These are phyloP conservation scores for Numenius arquata DNA, from an alignment of 2,113 vertebrate species.

Conservation along the genomic window DNA sequence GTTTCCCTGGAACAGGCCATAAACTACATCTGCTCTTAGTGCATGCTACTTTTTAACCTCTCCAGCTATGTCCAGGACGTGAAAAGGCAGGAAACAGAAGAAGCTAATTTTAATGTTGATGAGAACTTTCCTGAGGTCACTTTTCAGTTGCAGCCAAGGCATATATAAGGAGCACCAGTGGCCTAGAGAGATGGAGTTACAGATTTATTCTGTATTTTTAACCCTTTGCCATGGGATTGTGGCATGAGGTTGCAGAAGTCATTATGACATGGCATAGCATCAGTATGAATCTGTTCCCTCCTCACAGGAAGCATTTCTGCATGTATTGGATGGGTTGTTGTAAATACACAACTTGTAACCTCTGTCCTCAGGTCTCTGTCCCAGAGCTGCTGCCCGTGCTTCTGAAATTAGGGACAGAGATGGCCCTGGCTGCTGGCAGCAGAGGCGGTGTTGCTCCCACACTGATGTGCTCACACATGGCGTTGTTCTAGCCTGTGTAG, in stretches of 20 bases:
- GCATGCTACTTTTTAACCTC: background rate
- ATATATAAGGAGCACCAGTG: background rate
- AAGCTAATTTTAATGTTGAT: background rate
- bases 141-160: background rate
- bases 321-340: background rate
- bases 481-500: slow-evolving; percentile 72
- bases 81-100: background rate
- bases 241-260: background rate
- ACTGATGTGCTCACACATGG: slow-evolving; percentile 62
- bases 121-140: accelerated
- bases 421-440: slow-evolving; percentile 77
- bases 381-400: background rate
- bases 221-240: background rate
- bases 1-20: background rate
- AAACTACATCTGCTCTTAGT: background rate
- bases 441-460: slow-evolving; percentile 75
- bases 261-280: background rate
- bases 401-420: background rate
- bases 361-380: background rate
- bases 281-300: background rate
- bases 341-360: background rate
- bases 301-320: background rate
- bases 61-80: background rate
- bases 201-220: background rate
- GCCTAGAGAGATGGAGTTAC: background rate